These are phyloP conservation scores for Pseudococcus viburni DNA, from an alignment of 2,888 invertebrate species.

Conservation along the genomic window DNA sequence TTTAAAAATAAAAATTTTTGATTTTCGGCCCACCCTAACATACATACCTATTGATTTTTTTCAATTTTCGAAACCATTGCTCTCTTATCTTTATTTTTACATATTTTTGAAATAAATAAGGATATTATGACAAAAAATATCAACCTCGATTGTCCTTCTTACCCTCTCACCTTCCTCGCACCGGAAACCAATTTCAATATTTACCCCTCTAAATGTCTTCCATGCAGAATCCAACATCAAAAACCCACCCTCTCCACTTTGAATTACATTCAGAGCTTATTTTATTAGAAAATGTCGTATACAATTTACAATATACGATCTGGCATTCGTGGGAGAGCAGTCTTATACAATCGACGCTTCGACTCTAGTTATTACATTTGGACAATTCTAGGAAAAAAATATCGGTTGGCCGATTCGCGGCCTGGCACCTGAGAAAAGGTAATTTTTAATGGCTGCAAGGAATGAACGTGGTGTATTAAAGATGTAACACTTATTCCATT, in stretches of 20 bases:
- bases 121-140: too few species aligned
- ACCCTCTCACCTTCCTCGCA: background rate
- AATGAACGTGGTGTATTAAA: constrained; percentile 55
- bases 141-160: background rate
- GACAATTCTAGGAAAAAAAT: constrained; percentile 27
- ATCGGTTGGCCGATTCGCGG: constrained; percentile 19
- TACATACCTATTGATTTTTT: too few species aligned
- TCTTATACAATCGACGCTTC: background rate
- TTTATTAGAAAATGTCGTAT: background rate
- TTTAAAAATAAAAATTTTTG: too few species aligned
- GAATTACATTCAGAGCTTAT: background rate
- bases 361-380: background rate
- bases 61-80: too few species aligned
- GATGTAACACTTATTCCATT: constrained; percentile 53
- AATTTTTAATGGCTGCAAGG: constrained; percentile 20
- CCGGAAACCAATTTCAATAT: background rate
- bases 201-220: background rate
- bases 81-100: too few species aligned
- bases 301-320: background rate
- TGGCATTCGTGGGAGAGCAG: background rate
- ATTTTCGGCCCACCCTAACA: too few species aligned
- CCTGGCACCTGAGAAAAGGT: constrained; percentile 28
- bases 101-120: too few species aligned
- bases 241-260: background rate
- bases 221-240: background rate